Evolutionary conservation across 2,888 invertebrate species (phyloP).

Genomic region (Odontothrips loti): DNA sequence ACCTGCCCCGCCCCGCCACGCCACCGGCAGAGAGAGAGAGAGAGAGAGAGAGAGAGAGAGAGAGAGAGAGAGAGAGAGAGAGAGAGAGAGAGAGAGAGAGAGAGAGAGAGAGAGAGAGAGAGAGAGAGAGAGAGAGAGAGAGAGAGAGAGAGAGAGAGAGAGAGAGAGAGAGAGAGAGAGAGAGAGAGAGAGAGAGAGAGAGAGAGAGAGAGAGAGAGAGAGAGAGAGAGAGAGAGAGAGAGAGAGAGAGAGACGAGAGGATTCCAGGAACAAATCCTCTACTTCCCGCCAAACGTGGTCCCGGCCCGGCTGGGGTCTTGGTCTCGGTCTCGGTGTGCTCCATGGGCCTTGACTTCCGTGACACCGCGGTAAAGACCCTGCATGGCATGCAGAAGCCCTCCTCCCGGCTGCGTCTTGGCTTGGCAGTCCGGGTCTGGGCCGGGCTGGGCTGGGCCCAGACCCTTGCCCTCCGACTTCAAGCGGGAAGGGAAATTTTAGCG

Average conservation of each 20-base stretch:
- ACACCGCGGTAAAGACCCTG: background rate
- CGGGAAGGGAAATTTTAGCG: conserved; percentile 4
- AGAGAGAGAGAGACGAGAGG: too few relatives aligned
- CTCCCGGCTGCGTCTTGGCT: background rate
- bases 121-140: too few relatives aligned
- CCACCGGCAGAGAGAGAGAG: background rate
- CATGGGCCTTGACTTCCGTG: background rate
- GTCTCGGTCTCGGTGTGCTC: background rate
- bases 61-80: too few relatives aligned
- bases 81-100: too few relatives aligned
- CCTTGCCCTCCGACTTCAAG: background rate
- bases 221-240: too few relatives aligned
- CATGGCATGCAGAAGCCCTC: background rate
- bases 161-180: too few relatives aligned
- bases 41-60: too few relatives aligned
- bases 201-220: too few relatives aligned
- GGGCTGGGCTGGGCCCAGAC: background rate
- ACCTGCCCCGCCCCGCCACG: background rate
- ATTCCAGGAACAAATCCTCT: background rate
- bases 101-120: too few relatives aligned
- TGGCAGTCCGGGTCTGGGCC: background rate
- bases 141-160: too few relatives aligned
- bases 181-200: too few relatives aligned
- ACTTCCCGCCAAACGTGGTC: background rate
- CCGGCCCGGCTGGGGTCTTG: too few relatives aligned